phyloP scores from a whole-genome alignment of 1,140 invertebrate genomes.

The Drosophila jambulina region DNA sequence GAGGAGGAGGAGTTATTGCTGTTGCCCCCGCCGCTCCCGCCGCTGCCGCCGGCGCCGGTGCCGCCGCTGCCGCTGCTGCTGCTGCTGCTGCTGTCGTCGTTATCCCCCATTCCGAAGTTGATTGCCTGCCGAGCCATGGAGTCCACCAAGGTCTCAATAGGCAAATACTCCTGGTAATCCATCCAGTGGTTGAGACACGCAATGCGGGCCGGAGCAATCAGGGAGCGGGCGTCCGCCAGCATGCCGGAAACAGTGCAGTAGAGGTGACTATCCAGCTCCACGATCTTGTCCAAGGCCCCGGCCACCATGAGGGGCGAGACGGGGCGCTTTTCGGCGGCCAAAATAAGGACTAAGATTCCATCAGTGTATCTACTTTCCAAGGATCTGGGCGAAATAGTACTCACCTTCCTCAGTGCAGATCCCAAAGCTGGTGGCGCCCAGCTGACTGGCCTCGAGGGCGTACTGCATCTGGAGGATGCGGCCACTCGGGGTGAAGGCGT shows the following conservation, averaged over 20 bases:
- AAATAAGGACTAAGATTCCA: neutral
- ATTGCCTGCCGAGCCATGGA: neutral
- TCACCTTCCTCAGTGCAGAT: neutral
- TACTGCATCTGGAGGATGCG: neutral
- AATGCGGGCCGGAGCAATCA: neutral
- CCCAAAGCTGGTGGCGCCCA: slow-evolving; percentile 1
- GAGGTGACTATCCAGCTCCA: neutral
- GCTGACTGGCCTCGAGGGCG: neutral
- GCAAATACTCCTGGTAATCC: neutral
- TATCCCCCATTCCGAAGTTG: neutral
- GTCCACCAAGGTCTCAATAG: neutral
- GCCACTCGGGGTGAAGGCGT: neutral
- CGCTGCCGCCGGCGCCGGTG: neutral
- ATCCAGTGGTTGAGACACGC: neutral
- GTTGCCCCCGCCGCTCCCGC: neutral
- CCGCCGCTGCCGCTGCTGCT: neutral
- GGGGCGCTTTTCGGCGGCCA: neutral
- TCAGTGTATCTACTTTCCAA: no score
- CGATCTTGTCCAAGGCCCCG: neutral
- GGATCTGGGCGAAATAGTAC: neutral
- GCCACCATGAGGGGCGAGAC: neutral
- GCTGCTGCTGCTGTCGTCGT: neutral
- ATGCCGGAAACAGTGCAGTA: neutral
- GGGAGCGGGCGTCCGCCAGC: neutral
- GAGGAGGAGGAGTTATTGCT: neutral